These are phyloP conservation scores for Oopsacas minuta DNA, from an alignment of 37 sponge, comb jelly and placozoan genomes.

Conservation along the genomic window DNA sequence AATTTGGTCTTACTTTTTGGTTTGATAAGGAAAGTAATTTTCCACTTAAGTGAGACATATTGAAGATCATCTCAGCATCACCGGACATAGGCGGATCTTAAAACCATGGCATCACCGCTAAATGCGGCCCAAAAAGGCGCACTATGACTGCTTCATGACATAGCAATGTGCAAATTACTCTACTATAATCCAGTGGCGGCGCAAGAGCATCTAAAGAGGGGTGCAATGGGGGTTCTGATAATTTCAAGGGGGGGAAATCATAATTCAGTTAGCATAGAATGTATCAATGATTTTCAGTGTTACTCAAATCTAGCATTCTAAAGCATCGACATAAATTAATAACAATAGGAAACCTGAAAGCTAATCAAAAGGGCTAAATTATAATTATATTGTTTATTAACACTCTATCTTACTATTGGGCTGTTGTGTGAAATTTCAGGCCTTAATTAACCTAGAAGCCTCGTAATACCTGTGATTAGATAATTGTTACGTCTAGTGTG, in stretches of 20 bases:
- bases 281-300: neutral
- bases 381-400: neutral
- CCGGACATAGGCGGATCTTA: too few relatives aligned
- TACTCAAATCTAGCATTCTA: neutral
- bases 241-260: neutral
- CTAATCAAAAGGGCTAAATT: too few relatives aligned
- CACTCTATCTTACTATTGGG: neutral
- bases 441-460: neutral
- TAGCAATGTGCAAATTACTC: too few relatives aligned
- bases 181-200: neutral
- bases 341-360: neutral
- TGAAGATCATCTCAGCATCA: too few relatives aligned
- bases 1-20: too few relatives aligned
- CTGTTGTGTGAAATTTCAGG: neutral
- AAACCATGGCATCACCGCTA: too few relatives aligned
- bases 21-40: too few relatives aligned
- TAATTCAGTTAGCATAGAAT: neutral
- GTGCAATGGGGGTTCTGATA: neutral
- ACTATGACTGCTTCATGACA: too few relatives aligned
- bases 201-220: neutral
- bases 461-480: neutral
- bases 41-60: too few relatives aligned
- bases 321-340: neutral
- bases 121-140: too few relatives aligned
- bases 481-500: neutral